phyloP scores from a whole-genome alignment of 2,113 vertebrate genomes.

The Tachysurus vachellii region DNA sequence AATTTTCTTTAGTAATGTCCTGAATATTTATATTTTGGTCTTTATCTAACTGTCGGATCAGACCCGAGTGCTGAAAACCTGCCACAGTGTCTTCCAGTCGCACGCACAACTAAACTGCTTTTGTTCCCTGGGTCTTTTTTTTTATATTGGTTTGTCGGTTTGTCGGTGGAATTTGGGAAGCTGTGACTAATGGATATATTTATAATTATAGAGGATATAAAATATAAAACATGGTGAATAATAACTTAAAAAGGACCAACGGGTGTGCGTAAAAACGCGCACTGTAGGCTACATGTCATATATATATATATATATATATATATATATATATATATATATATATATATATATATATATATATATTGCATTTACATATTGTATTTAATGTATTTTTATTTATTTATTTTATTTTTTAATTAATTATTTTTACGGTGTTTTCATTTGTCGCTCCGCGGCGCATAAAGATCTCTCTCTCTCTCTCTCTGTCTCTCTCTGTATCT shows the following conservation, averaged over 20 bases:
- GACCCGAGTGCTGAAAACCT: not conserved
- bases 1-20: not conserved
- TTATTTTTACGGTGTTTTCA: not conserved
- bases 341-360: not conserved
- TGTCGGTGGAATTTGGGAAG: not conserved
- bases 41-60: not conserved
- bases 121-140: not conserved
- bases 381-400: not conserved
- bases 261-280: slow-evolving; percentile 10
- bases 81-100: not conserved
- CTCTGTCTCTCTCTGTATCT: not conserved
- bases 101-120: slow-evolving; percentile 14
- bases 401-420: not conserved
- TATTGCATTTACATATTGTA: not conserved
- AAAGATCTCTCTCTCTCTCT: not conserved
- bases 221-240: not conserved
- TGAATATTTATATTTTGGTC: not conserved
- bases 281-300: not conserved
- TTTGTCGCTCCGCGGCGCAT: not conserved
- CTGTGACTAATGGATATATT: not conserved
- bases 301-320: not conserved
- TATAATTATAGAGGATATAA: not conserved
- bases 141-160: not conserved
- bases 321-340: not conserved
- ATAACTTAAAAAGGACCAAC: not conserved